Conservation (phyloP, 92 coral and sea anemone genomes). For the Actinostola sp. region DNA sequence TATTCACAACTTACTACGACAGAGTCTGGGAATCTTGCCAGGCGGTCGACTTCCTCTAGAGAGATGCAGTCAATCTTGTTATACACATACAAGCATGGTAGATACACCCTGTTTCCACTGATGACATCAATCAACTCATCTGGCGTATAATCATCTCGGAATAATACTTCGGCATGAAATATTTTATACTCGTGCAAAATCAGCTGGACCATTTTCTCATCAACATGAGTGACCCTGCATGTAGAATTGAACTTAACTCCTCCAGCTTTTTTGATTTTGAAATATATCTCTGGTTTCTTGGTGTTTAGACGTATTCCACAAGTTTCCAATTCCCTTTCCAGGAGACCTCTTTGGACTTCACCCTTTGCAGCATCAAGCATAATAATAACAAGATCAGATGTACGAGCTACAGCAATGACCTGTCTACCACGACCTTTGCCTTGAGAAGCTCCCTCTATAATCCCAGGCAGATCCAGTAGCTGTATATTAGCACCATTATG, state of each 20-base stretch:
- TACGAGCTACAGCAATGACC: slow-evolving; percentile 97
- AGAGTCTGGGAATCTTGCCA: slow-evolving; percentile 81
- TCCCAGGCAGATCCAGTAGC: slow-evolving; percentile 93
- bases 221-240: slow-evolving; percentile 85
- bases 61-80: slow-evolving; percentile 99
- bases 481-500: slow-evolving; percentile 96
- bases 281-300: slow-evolving; percentile 87
- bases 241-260: slow-evolving; percentile 93
- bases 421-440: slow-evolving; percentile 95
- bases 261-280: slow-evolving; percentile 94
- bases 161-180: slow-evolving; percentile 96
- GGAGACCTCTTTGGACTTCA: slow-evolving; percentile 80
- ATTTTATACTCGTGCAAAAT: slow-evolving; percentile 97
- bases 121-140: slow-evolving; percentile 97
- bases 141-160: slow-evolving; percentile 93
- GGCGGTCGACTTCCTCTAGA: slow-evolving; percentile 96
- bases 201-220: slow-evolving; percentile 86
- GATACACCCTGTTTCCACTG: slow-evolving; percentile 83
- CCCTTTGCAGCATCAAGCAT: slow-evolving; percentile 98
- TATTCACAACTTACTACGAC: slow-evolving; percentile 93
- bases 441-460: slow-evolving; percentile 95
- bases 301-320: slow-evolving; percentile 96
- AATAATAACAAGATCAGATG: slow-evolving; percentile 92
- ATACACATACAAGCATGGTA: slow-evolving; percentile 93
- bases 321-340: slow-evolving; percentile 90